Evolutionary conservation across 2,113 vertebrate genomes (phyloP).

Genomic region (Xiphophorus maculatus): DNA sequence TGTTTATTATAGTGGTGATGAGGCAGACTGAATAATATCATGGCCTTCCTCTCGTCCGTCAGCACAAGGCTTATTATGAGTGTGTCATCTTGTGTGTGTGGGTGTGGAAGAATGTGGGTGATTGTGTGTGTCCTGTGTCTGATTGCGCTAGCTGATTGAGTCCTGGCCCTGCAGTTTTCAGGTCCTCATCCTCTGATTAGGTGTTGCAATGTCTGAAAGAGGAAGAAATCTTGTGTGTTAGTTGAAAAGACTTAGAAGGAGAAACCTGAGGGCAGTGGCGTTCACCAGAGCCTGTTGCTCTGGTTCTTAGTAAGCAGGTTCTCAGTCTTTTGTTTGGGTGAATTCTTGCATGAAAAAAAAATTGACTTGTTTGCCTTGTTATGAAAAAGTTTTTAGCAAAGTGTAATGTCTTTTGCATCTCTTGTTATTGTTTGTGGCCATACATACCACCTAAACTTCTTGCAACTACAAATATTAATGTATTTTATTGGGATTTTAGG

Average conservation of each 20-base stretch:
- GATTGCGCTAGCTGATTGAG: constrained; percentile 75
- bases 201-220: constrained; percentile 60
- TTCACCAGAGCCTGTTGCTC: constrained; percentile 19
- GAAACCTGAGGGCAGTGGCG: constrained; percentile 9
- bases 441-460: too few species aligned
- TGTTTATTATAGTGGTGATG: constrained; percentile 65
- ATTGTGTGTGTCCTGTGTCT: constrained; percentile 52
- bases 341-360: too few species aligned
- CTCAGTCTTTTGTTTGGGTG: not conserved
- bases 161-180: constrained; percentile 64
- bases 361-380: too few species aligned
- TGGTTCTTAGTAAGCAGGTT: not conserved
- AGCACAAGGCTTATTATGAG: constrained; percentile 63
- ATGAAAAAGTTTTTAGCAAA: too few species aligned
- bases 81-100: constrained; percentile 39
- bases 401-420: too few species aligned
- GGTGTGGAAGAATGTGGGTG: constrained; percentile 20
- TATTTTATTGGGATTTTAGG: too few species aligned
- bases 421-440: too few species aligned
- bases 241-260: not conserved
- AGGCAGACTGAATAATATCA: constrained; percentile 75
- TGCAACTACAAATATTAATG: too few species aligned
- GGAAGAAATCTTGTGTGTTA: constrained; percentile 16
- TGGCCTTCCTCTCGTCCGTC: constrained; percentile 66
- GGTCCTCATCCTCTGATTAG: constrained; percentile 73